These are phyloP conservation scores for Ochropleura leucogaster DNA, from an alignment of 2,888 invertebrate genomes.

Conservation along the genomic window DNA sequence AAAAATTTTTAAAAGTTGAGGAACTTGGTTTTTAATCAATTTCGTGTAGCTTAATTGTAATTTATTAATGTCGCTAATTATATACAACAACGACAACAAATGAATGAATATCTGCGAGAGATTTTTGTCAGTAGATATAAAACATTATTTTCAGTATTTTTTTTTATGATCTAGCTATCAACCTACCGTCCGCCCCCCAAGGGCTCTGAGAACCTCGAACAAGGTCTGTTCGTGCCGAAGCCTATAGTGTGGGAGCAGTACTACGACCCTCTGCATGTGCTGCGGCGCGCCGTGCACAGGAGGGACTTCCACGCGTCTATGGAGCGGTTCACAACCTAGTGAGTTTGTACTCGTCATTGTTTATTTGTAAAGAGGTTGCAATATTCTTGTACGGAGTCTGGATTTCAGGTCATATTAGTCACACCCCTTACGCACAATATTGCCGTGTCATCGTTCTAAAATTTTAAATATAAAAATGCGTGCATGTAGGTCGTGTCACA, in stretches of 20 bases:
- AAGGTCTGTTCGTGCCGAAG: conserved; percentile 97
- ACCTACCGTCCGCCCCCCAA: conserved; percentile 95
- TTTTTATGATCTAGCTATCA: conserved; percentile 90
- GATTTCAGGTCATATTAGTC: neutral
- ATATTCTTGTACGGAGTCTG: neutral
- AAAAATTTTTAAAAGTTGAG: neutral
- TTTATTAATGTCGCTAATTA: neutral
- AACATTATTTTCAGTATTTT: neutral
- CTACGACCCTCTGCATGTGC: conserved; percentile 98
- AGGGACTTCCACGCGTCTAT: conserved; percentile 98
- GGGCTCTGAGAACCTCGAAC: conserved; percentile 94
- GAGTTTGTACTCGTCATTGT: conserved; percentile 81
- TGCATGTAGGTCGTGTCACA: neutral
- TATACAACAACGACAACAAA: neutral
- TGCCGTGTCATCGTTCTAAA: neutral
- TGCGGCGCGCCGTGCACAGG: conserved; percentile 97
- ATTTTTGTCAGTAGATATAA: neutral
- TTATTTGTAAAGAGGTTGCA: neutral
- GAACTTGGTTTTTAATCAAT: neutral
- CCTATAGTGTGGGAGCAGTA: conserved; percentile 97
- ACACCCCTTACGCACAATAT: neutral
- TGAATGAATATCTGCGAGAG: neutral
- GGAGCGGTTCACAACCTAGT: conserved; percentile 98
- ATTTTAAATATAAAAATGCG: neutral
- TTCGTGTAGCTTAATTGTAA: neutral